Percentiles rank a stretch among this genome's conserved stretches.
Evolutionary conservation across 2,797 vertebrate species (phyloP).

Genomic region (Allobates femoralis): DNA sequence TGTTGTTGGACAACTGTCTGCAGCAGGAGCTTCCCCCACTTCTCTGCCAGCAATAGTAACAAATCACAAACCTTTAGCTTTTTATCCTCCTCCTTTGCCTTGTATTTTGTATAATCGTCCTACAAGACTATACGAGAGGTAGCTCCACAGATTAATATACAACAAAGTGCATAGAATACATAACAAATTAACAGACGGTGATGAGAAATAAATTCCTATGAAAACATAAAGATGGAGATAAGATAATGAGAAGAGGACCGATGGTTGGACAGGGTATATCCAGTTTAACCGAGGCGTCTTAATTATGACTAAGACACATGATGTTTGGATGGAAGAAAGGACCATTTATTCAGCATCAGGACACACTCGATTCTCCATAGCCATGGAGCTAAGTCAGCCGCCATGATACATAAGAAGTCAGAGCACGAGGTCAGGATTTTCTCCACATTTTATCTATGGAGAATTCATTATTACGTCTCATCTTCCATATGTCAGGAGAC

Average conservation of each 20-base stretch:
- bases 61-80: too few relatives aligned
- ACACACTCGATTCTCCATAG: not conserved
- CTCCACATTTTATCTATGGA: not conserved
- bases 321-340: not conserved
- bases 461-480: not conserved
- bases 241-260: not conserved
- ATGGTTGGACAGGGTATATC: not conserved
- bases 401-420: not conserved
- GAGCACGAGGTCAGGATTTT: not conserved
- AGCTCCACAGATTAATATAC: not conserved
- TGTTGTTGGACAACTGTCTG: too few relatives aligned
- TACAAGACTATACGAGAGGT: too few relatives aligned
- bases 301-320: constrained; percentile 4
- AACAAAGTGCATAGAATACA: not conserved
- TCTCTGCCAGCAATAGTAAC: too few relatives aligned
- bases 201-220: not conserved
- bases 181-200: not conserved
- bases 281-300: not conserved
- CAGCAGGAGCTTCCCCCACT: too few relatives aligned
- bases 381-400: too few relatives aligned
- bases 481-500: not conserved
- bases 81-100: too few relatives aligned
- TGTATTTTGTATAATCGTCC: too few relatives aligned
- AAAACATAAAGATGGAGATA: not conserved
- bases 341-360: not conserved